Base-by-base conservation (phyloP, 1,140 invertebrate genomes). In the Bactericera cockerelli region DNA sequence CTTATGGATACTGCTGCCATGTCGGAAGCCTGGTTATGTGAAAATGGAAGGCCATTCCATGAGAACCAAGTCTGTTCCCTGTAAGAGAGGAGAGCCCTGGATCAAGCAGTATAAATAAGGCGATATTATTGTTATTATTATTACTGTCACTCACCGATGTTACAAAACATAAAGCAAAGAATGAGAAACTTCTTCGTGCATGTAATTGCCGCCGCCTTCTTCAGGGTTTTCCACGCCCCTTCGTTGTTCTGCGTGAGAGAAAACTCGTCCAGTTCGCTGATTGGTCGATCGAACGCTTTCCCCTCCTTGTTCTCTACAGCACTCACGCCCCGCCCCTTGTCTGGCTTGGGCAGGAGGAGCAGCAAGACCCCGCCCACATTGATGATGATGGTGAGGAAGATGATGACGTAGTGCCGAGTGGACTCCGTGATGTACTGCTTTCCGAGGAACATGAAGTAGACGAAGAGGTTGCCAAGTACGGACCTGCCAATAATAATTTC, bases 141-240 rank as follows among this genome's bases (percentile, higher is more conserved):
- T n/a, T n/a, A n/a, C n/a, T n/a, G n/a, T n/a, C n/a, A n/a, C 25
- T 58, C 67, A 87, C 84, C 84, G 33, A 91, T 94, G 68, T 94
- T 96, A 57, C 91, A 80, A 70, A 96, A 96, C 0, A 87, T 86
- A 26, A 92, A 67, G 62, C 83, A 82, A 1, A 96, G 73, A 1
- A 94, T 68, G 16, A 93, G 65, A 89, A 98, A 96, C 58, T 89
- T 80, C 19, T 76, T 79, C 0, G 87, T 92, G 31, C 80, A 70
- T 63, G 93, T 84, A 1, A 97, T 72, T 58, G 74, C 75, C 19
- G 88, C 74, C 0, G 92, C 86, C 53, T 83, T 81, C 62, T 75
- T 77, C 1, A 92, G 74, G 0, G 87, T 87, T 61, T 81, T 62
- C 76, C 70, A 81, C 21, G 65, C 84, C 68, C 68, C 79, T 0